Base-by-base conservation (phyloP, 2,888 invertebrate genomes). In the Drosophila austrosaltans region DNA sequence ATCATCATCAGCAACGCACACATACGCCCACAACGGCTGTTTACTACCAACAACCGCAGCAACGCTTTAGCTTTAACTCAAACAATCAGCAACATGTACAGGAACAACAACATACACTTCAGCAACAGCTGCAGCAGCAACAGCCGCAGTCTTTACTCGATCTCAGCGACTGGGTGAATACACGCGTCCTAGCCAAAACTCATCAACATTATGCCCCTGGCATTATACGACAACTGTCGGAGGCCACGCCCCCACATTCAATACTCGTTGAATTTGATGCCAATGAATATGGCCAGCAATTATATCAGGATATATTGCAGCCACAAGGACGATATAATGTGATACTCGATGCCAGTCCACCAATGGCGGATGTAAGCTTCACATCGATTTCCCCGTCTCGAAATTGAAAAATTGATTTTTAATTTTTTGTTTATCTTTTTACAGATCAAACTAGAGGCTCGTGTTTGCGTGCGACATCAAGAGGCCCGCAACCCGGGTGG, bases 261-360 rank as follows among this genome's bases (percentile, higher is more conserved):
- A 94, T 98, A 85, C 94, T 95, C 78, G 96, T 98, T 48, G 95
- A 96, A 90, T 94, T 98, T 81, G 98, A 98, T 92, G 95, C 95
- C 44, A 94, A 94, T 73, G 96, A 95, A 81, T 95, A 94, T 75
- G 95, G 95, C 70, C 93, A 95, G 53, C 93, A 96, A 78, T 94
- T 95, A 87, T 97, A 96, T 90, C 93, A 93, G 91, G 96, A 97
- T 92, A 95, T 98, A 77, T 94, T 98, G 81, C 96, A 98, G 80
- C 96, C 96, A 84, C 94, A 94, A 81, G 95, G 96, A 86, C 96
- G 96, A 90, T 96, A 95, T 92, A 97, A 97, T 93, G 96, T 98
- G 91, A 97, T 98, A 87, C 96, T 97, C 89, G 98, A 99, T 92
- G 97, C 98, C 80, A 96, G 97, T 93, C 98, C 98, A 39, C 96